These are phyloP conservation scores for Abscondita cerata DNA, from an alignment of 2,888 invertebrate genomes.

Conservation along the genomic window DNA sequence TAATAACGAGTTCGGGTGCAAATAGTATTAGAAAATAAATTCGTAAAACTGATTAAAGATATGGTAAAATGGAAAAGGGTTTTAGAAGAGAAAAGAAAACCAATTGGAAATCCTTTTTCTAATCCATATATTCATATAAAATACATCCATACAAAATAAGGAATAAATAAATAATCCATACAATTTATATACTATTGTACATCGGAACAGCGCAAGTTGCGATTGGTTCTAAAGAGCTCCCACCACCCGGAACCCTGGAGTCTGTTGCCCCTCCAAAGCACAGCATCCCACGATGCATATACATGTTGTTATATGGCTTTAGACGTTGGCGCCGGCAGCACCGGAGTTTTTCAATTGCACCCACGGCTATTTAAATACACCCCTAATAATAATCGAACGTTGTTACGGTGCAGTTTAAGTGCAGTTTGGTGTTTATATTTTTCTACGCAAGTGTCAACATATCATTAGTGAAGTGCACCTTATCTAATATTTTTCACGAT, in stretches of 20 bases:
- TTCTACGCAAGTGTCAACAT: constrained; percentile 30
- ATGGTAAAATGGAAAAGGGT: not conserved
- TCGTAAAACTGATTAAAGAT: not conserved
- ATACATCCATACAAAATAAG: constrained; percentile 59
- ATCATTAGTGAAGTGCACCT: constrained; percentile 35
- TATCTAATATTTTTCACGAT: constrained; percentile 15
- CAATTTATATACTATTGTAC: constrained; percentile 62
- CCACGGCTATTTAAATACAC: constrained; percentile 32
- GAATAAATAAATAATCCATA: constrained; percentile 63
- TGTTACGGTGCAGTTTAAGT: constrained; percentile 14
- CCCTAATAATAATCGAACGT: constrained; percentile 29
- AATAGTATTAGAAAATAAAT: no score
- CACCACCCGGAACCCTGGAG: constrained; percentile 41
- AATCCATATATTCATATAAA: constrained; percentile 57
- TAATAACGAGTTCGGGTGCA: no score
- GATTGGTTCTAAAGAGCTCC: constrained; percentile 41
- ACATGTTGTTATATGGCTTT: constrained; percentile 57
- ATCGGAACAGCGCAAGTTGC: constrained; percentile 48
- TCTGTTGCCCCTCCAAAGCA: constrained; percentile 51
- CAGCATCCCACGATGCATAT: constrained; percentile 58
- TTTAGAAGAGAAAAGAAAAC: constrained; percentile 1
- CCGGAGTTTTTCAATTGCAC: constrained; percentile 38
- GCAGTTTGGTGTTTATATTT: constrained; percentile 20
- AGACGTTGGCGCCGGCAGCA: constrained; percentile 53
- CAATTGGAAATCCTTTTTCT: constrained; percentile 28